A percentile compares a stretch with the other conserved stretches of the same genome.
Conservation (phyloP, 2,113 vertebrate species). For the Tragelaphus strepsiceros region DNA sequence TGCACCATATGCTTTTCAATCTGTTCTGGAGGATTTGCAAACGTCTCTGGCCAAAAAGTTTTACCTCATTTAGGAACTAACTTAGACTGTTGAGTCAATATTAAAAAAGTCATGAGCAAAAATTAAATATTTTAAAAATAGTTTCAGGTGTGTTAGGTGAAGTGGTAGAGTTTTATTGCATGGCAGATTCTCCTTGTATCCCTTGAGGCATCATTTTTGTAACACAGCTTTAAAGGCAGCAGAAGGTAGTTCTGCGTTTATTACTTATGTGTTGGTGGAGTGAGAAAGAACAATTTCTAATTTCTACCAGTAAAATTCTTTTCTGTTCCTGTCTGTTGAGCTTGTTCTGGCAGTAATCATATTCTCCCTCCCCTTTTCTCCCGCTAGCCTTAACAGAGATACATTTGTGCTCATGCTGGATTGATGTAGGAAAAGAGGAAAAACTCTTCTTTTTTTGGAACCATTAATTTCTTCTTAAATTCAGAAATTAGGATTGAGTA, state of each 20-base stretch:
- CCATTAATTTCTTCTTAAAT: constrained; percentile 52
- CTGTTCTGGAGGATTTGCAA: constrained; percentile 24
- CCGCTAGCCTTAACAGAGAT: constrained; percentile 49
- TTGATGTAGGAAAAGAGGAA: constrained; percentile 32
- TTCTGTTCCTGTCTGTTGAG: constrained; percentile 69
- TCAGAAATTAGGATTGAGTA: constrained; percentile 60
- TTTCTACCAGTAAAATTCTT: constrained; percentile 77
- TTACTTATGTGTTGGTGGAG: constrained; percentile 78
- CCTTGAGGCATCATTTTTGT: constrained; percentile 52
- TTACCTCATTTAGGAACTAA: constrained; percentile 18
- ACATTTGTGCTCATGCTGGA: constrained; percentile 46
- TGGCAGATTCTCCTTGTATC: constrained; percentile 20
- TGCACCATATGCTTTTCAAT: constrained; percentile 31
- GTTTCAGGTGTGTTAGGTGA: constrained; percentile 34
- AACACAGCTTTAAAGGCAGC: constrained; percentile 58
- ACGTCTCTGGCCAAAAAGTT: not conserved
- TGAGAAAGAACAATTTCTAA: constrained; percentile 78
- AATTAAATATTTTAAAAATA: constrained; percentile 12
- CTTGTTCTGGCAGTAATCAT: constrained; percentile 59
- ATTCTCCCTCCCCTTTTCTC: not conserved
- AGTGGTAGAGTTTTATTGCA: not conserved
- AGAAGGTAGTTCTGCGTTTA: constrained; percentile 73
- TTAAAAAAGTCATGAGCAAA: constrained; percentile 1
- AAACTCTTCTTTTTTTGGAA: constrained; percentile 27
- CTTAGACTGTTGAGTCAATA: not conserved